A percentile compares a stretch with the other conserved stretches of the same genome.
phyloP scores from a whole-genome alignment of 1,140 invertebrate species.

The Drosophila dunni region DNA sequence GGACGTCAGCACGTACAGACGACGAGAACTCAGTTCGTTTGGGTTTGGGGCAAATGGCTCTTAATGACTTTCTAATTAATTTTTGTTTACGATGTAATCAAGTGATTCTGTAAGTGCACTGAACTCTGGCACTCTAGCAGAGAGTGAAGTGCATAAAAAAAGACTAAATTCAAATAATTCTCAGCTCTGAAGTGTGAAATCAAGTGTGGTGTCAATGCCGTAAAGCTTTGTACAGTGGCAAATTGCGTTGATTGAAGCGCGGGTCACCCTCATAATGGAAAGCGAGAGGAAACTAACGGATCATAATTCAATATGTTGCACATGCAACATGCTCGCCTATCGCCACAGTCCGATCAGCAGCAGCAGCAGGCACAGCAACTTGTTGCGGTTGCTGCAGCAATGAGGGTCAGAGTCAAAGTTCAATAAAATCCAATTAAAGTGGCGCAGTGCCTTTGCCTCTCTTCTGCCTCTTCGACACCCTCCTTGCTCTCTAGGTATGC shows the following conservation, averaged over 20 bases:
- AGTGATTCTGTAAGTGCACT: constrained; percentile 60
- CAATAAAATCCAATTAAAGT: constrained; percentile 81
- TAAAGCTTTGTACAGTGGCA: constrained; percentile 48
- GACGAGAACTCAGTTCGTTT: neutral
- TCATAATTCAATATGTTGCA: constrained; percentile 53
- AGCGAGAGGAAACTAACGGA: constrained; percentile 24
- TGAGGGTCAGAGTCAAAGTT: constrained; percentile 81
- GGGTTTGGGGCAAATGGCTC: constrained; percentile 32
- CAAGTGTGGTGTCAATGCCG: constrained; percentile 70
- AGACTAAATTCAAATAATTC: neutral
- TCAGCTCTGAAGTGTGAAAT: constrained; percentile 60
- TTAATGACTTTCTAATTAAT: constrained; percentile 82
- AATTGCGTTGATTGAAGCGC: constrained; percentile 72
- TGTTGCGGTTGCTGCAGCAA: constrained; percentile 71
- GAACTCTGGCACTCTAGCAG: constrained; percentile 42
- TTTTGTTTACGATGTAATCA: constrained; percentile 58
- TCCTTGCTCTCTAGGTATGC: constrained; percentile 13
- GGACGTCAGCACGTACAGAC: constrained; percentile 50
- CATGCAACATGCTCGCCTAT: constrained; percentile 42
- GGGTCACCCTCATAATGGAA: constrained; percentile 57
- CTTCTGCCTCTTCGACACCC: neutral
- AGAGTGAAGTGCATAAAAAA: neutral
- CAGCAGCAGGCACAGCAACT: constrained; percentile 45
- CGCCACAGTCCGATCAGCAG: constrained; percentile 26
- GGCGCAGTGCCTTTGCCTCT: constrained; percentile 35